Base-by-base conservation (phyloP, 2,113 vertebrate genomes). In the Scophthalmus maximus region DNA sequence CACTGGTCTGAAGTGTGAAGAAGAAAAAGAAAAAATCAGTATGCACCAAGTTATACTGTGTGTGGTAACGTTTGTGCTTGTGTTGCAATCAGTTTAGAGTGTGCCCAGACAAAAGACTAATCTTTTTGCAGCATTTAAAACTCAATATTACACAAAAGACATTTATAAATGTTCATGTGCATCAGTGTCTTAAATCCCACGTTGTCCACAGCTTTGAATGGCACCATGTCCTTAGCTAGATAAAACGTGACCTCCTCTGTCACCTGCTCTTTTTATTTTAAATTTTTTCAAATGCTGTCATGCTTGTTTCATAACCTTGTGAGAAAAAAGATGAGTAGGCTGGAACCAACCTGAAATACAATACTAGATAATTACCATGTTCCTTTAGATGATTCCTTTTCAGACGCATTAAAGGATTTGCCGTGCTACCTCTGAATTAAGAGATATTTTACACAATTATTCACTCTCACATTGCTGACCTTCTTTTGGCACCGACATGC, bases 1-100 rank as follows among this genome's bases (percentile, higher is more conserved):
- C 62, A 15, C 46, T 55, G 58, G 71, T 79, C 71, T 68, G 76
- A 72, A 73, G 46, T 59, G 32, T 49, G 71, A 62, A 38, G 62
- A 52, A 64, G 64, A 63, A 76, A 68, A 73, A 72, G 52, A 76
- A 61, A 57, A 22, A 68, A 79, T 61, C 60, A 29, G 14, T 20
- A 27, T 27, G 60, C 47, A 18, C 30, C 47, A 53, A 68, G 38
- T 64, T 71, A 58, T 58, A 49, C 25, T 2, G 3, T 6, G 12
- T n/a, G 40, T 61, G 50, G 18, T 26, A 50, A 60, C 53, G 40
- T 73, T 60, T 68, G 32, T 42, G 59, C 61, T 25, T 52, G n/a
- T 50, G 0, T 8, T 56, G 34, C 20, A 18, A 44, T 55, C n/a
- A 22, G 15, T 27, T 23, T 32, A 22, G 18, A 32, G 76, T 61